Percentiles rank a stretch among this genome's conserved stretches.
phyloP scores from a whole-genome alignment of 2,113 vertebrate genomes.

The Galeopterus variegatus region DNA sequence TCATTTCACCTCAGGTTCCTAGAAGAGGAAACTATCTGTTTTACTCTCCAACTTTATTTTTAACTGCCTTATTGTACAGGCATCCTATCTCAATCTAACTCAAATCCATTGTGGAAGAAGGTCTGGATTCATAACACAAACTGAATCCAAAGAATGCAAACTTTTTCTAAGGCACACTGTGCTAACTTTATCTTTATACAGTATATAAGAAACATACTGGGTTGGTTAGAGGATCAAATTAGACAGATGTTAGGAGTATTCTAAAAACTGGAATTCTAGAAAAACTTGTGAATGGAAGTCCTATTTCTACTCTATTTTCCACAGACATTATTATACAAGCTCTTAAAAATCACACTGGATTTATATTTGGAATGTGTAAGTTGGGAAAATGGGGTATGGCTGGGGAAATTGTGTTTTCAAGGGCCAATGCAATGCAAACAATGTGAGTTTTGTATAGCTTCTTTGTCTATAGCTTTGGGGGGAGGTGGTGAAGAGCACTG shows the following conservation, averaged over 20 bases:
- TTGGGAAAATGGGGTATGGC: slow-evolving; percentile 47
- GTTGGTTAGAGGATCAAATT: neutral
- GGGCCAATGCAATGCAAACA: slow-evolving; percentile 77
- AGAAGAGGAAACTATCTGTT: neutral
- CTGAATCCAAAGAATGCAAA: slow-evolving; percentile 9
- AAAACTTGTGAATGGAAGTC: slow-evolving; percentile 42
- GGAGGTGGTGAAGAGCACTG: slow-evolving; percentile 72
- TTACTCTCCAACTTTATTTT: neutral
- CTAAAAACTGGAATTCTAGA: slow-evolving; percentile 41
- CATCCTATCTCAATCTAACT: slow-evolving; percentile 26
- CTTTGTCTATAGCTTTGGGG: slow-evolving; percentile 67
- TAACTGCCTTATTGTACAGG: neutral
- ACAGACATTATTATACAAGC: neutral
- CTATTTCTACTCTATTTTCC: slow-evolving; percentile 52
- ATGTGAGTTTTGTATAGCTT: slow-evolving; percentile 70
- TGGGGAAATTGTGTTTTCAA: slow-evolving; percentile 74
- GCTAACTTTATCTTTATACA: slow-evolving; percentile 38
- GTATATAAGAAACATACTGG: neutral
- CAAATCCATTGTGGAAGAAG: slow-evolving; percentile 41
- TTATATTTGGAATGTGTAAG: slow-evolving; percentile 57
- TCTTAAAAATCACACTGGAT: slow-evolving; percentile 34
- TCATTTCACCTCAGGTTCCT: slow-evolving; percentile 30
- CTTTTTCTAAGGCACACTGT: neutral
- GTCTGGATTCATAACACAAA: slow-evolving; percentile 54
- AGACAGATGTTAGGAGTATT: slow-evolving; percentile 26